These are phyloP conservation scores for Tuberolachnus salignus DNA, from an alignment of 2,888 invertebrate genomes.

Conservation along the genomic window DNA sequence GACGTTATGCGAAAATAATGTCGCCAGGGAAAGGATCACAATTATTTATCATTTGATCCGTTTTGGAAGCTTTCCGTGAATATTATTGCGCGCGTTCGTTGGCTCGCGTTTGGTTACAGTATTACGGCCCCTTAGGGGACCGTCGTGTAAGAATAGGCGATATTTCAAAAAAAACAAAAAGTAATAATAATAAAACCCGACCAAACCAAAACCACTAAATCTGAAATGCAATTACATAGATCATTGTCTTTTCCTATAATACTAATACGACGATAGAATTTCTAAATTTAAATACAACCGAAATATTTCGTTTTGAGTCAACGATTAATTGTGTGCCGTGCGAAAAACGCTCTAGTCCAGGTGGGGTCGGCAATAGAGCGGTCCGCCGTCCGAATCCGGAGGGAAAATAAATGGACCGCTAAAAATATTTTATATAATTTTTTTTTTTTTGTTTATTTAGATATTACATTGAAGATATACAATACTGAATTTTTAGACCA, in stretches of 20 bases:
- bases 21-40: slow-evolving; percentile 7
- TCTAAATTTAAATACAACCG: slow-evolving; percentile 36
- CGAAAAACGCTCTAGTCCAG: background rate
- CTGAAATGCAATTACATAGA: slow-evolving; percentile 48
- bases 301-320: background rate
- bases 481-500: too few relatives aligned
- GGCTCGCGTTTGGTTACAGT: slow-evolving; percentile 7
- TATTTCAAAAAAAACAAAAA: slow-evolving; percentile 7
- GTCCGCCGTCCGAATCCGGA: too few relatives aligned
- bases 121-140: slow-evolving; percentile 15
- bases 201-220: slow-evolving; percentile 22
- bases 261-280: background rate
- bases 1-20: slow-evolving; percentile 18
- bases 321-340: background rate
- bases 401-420: too few relatives aligned
- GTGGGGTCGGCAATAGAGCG: too few relatives aligned
- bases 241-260: slow-evolving; percentile 22
- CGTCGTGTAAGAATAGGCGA: slow-evolving; percentile 1
- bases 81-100: background rate
- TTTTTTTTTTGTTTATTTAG: too few relatives aligned
- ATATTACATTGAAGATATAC: too few relatives aligned
- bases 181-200: too few relatives aligned
- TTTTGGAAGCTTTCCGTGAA: slow-evolving; percentile 43
- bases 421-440: too few relatives aligned
- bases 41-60: slow-evolving; percentile 22